These are phyloP conservation scores for Polyergus mexicanus DNA, from an alignment of 1,140 invertebrate genomes.

Conservation along the genomic window DNA sequence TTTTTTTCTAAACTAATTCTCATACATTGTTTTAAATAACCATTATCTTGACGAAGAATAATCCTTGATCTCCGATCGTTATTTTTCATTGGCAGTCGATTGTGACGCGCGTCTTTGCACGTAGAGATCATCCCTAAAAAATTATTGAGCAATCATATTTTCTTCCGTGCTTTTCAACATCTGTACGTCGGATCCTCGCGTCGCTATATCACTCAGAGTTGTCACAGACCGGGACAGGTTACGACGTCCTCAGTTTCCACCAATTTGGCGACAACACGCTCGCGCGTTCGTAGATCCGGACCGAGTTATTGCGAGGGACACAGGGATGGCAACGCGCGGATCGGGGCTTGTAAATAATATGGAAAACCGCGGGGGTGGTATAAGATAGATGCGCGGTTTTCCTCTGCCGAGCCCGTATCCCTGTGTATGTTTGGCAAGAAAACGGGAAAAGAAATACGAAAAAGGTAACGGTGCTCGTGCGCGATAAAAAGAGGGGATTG, in stretches of 20 bases:
- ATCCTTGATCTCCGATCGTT: neutral
- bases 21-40: neutral
- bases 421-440: slow-evolving; percentile 23
- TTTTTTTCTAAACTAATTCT: neutral
- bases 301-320: slow-evolving; percentile 70
- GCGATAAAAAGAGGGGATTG: neutral
- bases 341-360: slow-evolving; percentile 80
- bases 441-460: slow-evolving; percentile 58
- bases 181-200: slow-evolving; percentile 52
- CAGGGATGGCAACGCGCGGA: slow-evolving; percentile 45
- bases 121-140: slow-evolving; percentile 7
- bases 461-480: slow-evolving; percentile 49
- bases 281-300: slow-evolving; percentile 25
- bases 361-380: slow-evolving; percentile 67
- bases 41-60: neutral
- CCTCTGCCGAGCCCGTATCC: neutral
- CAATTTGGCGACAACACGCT: slow-evolving; percentile 75
- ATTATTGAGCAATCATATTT: slow-evolving; percentile 51
- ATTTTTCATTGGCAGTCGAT: neutral
- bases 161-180: neutral
- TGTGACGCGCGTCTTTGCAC: neutral
- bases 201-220: slow-evolving; percentile 69
- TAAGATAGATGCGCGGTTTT: neutral
- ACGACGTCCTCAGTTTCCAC: slow-evolving; percentile 71
- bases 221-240: slow-evolving; percentile 62